Base-by-base conservation (phyloP, 1,140 invertebrate genomes). In the Camponotus floridanus region DNA sequence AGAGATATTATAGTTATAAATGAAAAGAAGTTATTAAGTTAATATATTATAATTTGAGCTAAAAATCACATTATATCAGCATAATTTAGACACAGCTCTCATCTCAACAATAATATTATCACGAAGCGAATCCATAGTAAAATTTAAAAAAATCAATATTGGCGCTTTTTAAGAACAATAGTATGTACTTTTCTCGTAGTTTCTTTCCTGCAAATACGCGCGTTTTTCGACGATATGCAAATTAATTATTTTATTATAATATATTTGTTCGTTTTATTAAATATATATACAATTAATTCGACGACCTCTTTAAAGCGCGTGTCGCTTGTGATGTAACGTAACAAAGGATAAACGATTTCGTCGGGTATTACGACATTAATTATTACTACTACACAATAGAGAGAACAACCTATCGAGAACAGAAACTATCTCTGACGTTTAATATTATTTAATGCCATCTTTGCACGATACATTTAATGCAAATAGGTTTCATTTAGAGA, bases 261-360 rank as follows among this genome's bases (percentile, higher is more conserved):
- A 62, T 71, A 57, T 71, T 81, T 81, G 18, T 51, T 70, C 36
- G 65, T 51, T 71, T 81, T 81, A 81, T 81, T 81, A 71, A 81
- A 81, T 59, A 67, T 59, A 67, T 81, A 71, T 51, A 81, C 65
- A 81, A 81, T 81, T 81, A 81, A 81, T 65, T 9, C 26, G 78
- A 57, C 64, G 11, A 33, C 26, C 78, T 21, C 67, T 81, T 81
- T 81, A 81, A 71, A 81, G 36, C 78, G 65, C 48, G 36, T 70
- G 78, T 57, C 64, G 64, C 45, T 70, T 6, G 61, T 33, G 76
- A 67, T 55, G 76, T 31, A 31, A 55, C 45, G 48, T 31, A 71
- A 81, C 68, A 81, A 81, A 81, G 65, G 65, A 42, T 61, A 81
- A 81, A 71, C 36, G 51, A 71, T 81, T 81, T 81, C 39, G 9